These are phyloP conservation scores for Drosophila simulans DNA, from an alignment of 1,140 invertebrate genomes.

Conservation along the genomic window DNA sequence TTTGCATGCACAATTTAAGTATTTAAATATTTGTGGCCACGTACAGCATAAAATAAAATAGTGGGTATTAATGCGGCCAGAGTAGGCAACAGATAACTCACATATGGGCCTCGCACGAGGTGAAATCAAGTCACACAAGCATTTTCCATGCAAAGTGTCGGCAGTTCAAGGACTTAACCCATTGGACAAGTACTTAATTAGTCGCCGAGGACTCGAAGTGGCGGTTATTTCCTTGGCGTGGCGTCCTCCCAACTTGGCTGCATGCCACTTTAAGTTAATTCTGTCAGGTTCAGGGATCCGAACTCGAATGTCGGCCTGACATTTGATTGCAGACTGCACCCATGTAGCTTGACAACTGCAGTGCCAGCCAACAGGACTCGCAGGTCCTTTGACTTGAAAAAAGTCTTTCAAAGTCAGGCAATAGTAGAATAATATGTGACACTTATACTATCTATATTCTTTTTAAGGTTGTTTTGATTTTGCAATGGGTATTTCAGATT, in stretches of 20 bases:
- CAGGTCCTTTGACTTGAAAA: neutral
- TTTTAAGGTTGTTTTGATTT: neutral
- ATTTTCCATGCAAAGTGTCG: conserved; percentile 19
- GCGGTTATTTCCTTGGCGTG: conserved; percentile 1
- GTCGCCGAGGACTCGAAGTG: conserved; percentile 19
- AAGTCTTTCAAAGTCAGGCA: conserved; percentile 50
- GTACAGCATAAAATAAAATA: neutral
- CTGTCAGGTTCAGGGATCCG: conserved; percentile 33
- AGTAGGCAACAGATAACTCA: conserved; percentile 23
- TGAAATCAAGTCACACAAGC: conserved; percentile 22
- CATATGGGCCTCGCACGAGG: conserved; percentile 13
- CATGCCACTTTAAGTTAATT: conserved; percentile 28
- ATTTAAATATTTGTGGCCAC: too few relatives aligned
- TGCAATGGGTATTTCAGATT: too few relatives aligned
- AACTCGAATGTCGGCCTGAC: conserved; percentile 11
- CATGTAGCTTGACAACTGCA: conserved; percentile 41
- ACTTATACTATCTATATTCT: neutral
- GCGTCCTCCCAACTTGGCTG: conserved; percentile 10
- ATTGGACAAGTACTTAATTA: conserved; percentile 45
- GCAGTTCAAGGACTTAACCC: conserved; percentile 24
- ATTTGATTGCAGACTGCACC: conserved; percentile 24
- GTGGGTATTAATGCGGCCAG: neutral
- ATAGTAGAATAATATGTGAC: neutral
- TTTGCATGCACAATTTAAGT: too few relatives aligned
- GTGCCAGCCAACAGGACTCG: conserved; percentile 6